phyloP scores from a whole-genome alignment of 2,888 invertebrate species.

The Diplazon laetatorius region DNA sequence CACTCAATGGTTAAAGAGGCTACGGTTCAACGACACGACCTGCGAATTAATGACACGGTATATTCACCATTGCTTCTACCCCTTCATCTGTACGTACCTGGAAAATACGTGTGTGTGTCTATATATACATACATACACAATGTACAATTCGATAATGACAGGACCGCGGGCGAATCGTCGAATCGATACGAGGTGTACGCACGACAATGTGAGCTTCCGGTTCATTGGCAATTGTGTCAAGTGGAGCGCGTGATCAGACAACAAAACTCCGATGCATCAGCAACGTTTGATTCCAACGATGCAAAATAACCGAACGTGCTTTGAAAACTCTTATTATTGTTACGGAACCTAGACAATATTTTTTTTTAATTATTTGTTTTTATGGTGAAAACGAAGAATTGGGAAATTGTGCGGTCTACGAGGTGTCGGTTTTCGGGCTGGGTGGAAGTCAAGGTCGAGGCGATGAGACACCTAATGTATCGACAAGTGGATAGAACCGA shows the following conservation, averaged over 20 bases:
- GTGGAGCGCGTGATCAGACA: constrained; percentile 32
- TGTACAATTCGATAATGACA: constrained; percentile 8
- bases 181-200: constrained; percentile 22
- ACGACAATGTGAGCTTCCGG: constrained; percentile 50
- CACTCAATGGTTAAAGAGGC: too few relatives aligned
- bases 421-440: constrained; percentile 1
- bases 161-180: constrained; percentile 32
- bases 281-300: constrained; percentile 19
- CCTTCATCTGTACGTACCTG: neutral
- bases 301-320: neutral
- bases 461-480: constrained; percentile 39
- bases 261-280: constrained; percentile 11
- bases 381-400: too few relatives aligned
- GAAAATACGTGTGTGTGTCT: neutral
- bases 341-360: neutral
- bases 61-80: neutral
- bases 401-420: too few relatives aligned
- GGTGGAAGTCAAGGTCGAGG: constrained; percentile 1
- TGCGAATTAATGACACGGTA: constrained; percentile 15
- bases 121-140: neutral
- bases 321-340: neutral
- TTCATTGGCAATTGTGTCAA: constrained; percentile 39
- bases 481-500: constrained; percentile 50
- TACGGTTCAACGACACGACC: constrained; percentile 7
- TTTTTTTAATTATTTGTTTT: too few relatives aligned